Percentiles rank a stretch among this genome's conserved stretches.
phyloP scores from a whole-genome alignment of 2,797 vertebrate species.

The Eulemur albifrons region DNA sequence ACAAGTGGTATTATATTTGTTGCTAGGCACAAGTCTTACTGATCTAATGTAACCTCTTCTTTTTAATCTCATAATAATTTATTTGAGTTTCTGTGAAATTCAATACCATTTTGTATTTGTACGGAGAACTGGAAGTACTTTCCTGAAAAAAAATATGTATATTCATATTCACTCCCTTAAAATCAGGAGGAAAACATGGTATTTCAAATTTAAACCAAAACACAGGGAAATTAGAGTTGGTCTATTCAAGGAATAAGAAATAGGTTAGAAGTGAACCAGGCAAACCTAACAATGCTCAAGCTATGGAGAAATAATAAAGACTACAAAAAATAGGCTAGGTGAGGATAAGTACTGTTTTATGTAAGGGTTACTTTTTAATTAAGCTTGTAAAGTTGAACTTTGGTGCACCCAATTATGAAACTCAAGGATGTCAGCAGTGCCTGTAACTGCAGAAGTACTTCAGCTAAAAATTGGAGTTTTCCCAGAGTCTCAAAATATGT shows the following conservation, averaged over 20 bases:
- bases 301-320: background rate
- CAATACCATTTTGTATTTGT: background rate
- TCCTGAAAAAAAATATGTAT: background rate
- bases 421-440: background rate
- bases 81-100: background rate
- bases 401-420: background rate
- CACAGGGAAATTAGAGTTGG: background rate
- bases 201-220: background rate
- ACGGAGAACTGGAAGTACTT: background rate
- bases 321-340: background rate
- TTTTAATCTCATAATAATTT: background rate
- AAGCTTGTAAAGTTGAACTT: background rate
- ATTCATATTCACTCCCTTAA: background rate
- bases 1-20: background rate
- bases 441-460: background rate
- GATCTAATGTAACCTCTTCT: background rate
- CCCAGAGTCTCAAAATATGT: background rate
- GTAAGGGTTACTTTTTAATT: background rate
- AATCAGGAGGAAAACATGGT: background rate
- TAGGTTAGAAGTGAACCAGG: background rate
- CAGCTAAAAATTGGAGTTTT: background rate
- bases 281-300: background rate
- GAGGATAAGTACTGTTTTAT: background rate
- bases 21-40: background rate
- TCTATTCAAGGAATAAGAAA: background rate